A percentile compares a stretch with the other conserved stretches of the same genome.
phyloP scores from a whole-genome alignment of 2,797 vertebrate genomes.

The Hydrophis major region DNA sequence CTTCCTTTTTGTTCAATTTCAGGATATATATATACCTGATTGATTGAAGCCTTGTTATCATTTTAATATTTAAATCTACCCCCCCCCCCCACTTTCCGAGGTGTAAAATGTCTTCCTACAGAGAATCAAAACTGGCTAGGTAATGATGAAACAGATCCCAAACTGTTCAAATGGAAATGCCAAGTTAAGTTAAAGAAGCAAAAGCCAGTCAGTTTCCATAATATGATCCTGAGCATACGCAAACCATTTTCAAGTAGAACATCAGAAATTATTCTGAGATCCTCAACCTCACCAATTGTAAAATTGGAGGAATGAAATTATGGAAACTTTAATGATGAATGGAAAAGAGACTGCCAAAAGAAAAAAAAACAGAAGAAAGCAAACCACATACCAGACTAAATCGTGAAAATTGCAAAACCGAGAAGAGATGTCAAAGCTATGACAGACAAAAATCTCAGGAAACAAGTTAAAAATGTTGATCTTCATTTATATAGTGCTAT shows the following conservation, averaged over 20 bases:
- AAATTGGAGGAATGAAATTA: not conserved
- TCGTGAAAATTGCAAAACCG: not conserved
- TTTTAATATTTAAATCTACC: not conserved
- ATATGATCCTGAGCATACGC: not conserved
- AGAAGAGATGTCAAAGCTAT: not conserved
- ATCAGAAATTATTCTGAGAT: not conserved
- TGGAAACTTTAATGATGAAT: not conserved
- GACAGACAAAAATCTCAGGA: not conserved
- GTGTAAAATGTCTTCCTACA: not conserved
- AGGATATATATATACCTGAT: not conserved
- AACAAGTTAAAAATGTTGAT: not conserved
- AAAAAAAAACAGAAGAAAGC: not conserved
- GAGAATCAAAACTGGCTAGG: not conserved
- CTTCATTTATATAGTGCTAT: not conserved
- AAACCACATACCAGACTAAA: not conserved
- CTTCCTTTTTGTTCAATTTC: not conserved
- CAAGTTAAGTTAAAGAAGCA: not conserved
- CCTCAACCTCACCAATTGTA: not conserved
- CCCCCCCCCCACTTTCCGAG: not conserved
- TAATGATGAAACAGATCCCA: not conserved
- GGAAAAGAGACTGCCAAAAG: not conserved
- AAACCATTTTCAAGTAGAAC: not conserved
- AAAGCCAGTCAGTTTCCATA: not conserved
- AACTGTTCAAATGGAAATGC: not conserved
- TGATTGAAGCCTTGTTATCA: not conserved